Conservation (phyloP, 37 sponge, comb jelly and placozoan genomes). For the Beroe ovata region DNA sequence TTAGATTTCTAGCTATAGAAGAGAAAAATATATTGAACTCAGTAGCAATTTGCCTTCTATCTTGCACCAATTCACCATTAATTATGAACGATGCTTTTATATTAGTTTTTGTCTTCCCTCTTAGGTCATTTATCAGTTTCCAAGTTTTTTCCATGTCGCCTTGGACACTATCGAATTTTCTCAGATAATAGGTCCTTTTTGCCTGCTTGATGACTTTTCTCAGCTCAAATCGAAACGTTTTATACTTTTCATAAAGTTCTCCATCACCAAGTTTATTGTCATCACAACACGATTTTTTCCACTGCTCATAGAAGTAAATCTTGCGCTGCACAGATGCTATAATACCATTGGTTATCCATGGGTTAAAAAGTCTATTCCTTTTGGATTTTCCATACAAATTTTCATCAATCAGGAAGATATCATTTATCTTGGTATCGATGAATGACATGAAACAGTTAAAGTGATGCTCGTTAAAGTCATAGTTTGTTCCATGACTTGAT, state of each 20-base stretch:
- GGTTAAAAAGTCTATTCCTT: neutral
- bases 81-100: conserved; percentile 7
- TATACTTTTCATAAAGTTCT: neutral
- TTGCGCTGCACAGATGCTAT: too few relatives aligned
- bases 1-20: neutral
- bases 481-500: neutral
- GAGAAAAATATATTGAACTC: neutral
- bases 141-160: neutral
- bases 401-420: neutral
- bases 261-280: neutral
- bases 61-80: neutral
- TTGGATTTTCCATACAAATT: neutral
- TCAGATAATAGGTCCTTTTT: neutral
- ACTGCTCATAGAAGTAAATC: neutral
- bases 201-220: neutral
- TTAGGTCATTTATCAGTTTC: neutral
- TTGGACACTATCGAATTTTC: conserved; percentile 1
- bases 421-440: neutral
- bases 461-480: neutral
- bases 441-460: neutral
- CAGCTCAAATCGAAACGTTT: neutral
- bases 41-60: neutral
- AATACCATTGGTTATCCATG: neutral
- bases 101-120: neutral
- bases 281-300: neutral